Evolutionary conservation across 2,888 invertebrate species (phyloP).

Genomic region (Agrypnus murinus): DNA sequence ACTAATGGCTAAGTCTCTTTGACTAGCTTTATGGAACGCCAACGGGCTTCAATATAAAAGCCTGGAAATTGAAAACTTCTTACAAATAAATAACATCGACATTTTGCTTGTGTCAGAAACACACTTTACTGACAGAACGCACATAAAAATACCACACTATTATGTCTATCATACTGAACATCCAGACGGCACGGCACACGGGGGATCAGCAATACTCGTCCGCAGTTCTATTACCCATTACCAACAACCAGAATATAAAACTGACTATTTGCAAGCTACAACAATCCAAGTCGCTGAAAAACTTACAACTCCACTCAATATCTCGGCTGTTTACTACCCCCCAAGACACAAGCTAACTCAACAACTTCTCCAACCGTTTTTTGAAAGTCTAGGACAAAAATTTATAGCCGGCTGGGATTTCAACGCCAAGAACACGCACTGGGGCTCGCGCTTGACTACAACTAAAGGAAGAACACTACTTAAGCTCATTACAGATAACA

Average conservation of each 20-base stretch:
- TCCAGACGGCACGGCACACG: slow-evolving; percentile 26
- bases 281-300: slow-evolving; percentile 17
- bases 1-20: too few relatives aligned
- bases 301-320: slow-evolving; percentile 9
- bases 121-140: slow-evolving; percentile 15
- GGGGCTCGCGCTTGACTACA: slow-evolving; percentile 12
- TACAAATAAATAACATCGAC: background rate
- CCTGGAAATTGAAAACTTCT: slow-evolving; percentile 4
- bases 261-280: too few relatives aligned
- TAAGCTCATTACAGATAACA: background rate
- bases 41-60: background rate
- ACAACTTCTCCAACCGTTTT: slow-evolving; percentile 2
- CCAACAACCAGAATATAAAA: slow-evolving; percentile 11
- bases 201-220: slow-evolving; percentile 16
- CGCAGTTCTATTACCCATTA: background rate
- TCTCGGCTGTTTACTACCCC: slow-evolving; percentile 20
- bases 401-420: slow-evolving; percentile 19
- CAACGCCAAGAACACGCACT: too few relatives aligned
- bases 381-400: slow-evolving; percentile 5
- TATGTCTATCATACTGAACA: slow-evolving; percentile 14
- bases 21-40: slow-evolving; percentile 10
- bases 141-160: slow-evolving; percentile 20
- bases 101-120: background rate
- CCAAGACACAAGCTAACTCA: slow-evolving; percentile 18
- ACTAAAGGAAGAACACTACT: slow-evolving; percentile 1